Conservation (phyloP, 2,113 vertebrate species). For the Apistogramma diplotaenia region DNA sequence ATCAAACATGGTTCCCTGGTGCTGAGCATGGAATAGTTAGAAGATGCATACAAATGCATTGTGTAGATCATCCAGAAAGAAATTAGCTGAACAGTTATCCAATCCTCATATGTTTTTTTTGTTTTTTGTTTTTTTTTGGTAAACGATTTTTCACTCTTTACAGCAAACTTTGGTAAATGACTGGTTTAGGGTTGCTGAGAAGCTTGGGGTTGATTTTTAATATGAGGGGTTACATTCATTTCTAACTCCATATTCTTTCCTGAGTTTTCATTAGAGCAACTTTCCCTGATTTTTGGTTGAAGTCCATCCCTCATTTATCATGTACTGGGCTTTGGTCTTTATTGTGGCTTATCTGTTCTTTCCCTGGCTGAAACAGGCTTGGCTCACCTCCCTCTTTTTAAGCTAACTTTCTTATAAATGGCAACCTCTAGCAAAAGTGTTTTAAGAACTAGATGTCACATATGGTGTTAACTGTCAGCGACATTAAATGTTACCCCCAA, state of each 20-base stretch:
- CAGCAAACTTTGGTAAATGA: background rate
- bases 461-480: accelerated
- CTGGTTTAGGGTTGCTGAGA: accelerated
- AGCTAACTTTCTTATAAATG: background rate
- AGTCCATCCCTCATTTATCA: background rate
- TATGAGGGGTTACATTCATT: background rate
- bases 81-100: no score
- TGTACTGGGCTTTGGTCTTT: background rate
- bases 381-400: background rate
- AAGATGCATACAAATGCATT: no score
- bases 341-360: background rate
- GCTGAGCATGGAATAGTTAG: no score
- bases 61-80: no score
- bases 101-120: background rate
- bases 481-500: background rate
- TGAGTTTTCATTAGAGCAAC: background rate
- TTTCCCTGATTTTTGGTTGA: background rate
- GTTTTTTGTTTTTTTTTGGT: background rate
- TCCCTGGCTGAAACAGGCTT: background rate
- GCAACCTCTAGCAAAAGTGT: background rate
- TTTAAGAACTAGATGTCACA: background rate
- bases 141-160: background rate
- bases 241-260: background rate
- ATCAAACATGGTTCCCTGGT: background rate
- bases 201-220: background rate